Conservation (phyloP, 2,888 invertebrate genomes). For the Phaonia tiefii region DNA sequence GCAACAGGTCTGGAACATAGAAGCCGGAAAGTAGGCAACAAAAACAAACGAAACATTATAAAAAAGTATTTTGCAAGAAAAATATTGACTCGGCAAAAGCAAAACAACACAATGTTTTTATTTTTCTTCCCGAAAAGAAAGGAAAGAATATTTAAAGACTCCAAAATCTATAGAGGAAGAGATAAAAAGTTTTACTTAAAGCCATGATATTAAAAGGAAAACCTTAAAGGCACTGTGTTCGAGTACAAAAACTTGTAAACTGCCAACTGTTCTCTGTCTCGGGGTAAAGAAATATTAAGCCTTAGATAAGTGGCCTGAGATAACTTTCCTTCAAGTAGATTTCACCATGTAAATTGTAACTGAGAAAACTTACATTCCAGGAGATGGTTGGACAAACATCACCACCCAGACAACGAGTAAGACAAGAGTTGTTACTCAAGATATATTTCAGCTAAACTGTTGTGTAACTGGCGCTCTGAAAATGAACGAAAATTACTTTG, state of each 20-base stretch:
- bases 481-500: slow-evolving; percentile 66
- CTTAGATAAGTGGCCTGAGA: neutral
- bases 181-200: too few relatives aligned
- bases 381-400: slow-evolving; percentile 26
- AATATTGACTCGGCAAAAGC: neutral
- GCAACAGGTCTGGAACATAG: slow-evolving; percentile 56
- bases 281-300: neutral
- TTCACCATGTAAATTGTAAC: neutral
- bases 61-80: neutral
- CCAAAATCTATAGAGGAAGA: too few relatives aligned
- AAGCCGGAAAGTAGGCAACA: slow-evolving; percentile 1
- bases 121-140: neutral
- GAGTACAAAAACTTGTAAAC: neutral
- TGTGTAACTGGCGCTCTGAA: slow-evolving; percentile 52
- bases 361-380: slow-evolving; percentile 41
- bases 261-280: neutral
- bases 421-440: too few relatives aligned
- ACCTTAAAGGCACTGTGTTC: neutral
- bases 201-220: too few relatives aligned
- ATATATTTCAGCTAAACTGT: slow-evolving; percentile 11
- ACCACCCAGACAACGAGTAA: neutral
- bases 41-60: neutral
- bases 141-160: neutral
- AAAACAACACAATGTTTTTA: neutral
- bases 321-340: neutral